Percentiles rank a stretch among this genome's conserved stretches.
Conservation (phyloP, 1,140 invertebrate genomes). For the Marisa cornuarietis region DNA sequence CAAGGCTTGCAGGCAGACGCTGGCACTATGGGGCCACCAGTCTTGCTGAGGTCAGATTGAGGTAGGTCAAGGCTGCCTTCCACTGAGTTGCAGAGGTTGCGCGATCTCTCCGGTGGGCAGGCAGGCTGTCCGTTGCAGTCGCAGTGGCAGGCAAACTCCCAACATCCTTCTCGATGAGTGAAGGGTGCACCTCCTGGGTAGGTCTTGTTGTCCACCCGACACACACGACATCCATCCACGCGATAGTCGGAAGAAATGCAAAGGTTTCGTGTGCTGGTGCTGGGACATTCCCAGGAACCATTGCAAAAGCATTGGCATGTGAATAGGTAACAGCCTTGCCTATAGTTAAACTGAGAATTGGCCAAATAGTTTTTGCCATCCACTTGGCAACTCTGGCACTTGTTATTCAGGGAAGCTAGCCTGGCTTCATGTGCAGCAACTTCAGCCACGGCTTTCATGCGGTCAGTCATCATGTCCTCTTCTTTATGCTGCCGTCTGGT, state of each 20-base stretch:
- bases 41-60: background rate
- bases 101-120: constrained; percentile 18
- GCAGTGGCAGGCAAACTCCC: constrained; percentile 30
- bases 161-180: constrained; percentile 31
- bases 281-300: constrained; percentile 41
- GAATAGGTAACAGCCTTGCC: constrained; percentile 35
- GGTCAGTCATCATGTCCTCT: background rate
- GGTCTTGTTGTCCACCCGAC: constrained; percentile 18
- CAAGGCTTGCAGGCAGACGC: constrained; percentile 28
- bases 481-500: background rate
- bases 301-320: constrained; percentile 51
- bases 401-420: background rate
- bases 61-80: background rate
- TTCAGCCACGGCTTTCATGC: constrained; percentile 8
- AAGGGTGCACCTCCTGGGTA: constrained; percentile 25
- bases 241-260: constrained; percentile 24
- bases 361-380: constrained; percentile 28
- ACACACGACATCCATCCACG: constrained; percentile 10
- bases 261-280: constrained; percentile 36
- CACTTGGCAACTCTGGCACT: constrained; percentile 32
- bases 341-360: constrained; percentile 33
- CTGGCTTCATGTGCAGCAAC: constrained; percentile 12
- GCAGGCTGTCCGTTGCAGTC: constrained; percentile 22
- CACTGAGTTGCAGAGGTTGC: constrained; percentile 11
- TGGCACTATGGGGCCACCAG: background rate